These are phyloP conservation scores for Subanguina moxae DNA, from an alignment of 1,140 invertebrate species.

Conservation along the genomic window DNA sequence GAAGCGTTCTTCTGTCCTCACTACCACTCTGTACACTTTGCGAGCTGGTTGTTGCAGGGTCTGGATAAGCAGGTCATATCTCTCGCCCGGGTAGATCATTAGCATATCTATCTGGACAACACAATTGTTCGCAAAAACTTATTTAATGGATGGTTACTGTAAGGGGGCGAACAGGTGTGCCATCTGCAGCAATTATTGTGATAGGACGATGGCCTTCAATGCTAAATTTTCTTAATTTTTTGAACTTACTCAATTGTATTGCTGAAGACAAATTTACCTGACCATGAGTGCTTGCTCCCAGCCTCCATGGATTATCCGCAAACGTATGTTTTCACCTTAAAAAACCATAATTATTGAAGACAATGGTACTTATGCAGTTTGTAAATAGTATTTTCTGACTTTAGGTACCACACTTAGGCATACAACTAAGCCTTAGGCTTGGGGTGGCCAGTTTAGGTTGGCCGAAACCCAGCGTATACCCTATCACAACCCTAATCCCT, in stretches of 20 bases:
- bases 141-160: background rate
- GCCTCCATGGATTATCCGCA: constrained; percentile 14
- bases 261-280: too few species aligned
- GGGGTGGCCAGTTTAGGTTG: too few species aligned
- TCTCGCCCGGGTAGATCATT: constrained; percentile 17
- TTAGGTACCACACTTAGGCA: too few species aligned
- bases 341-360: too few species aligned
- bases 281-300: constrained; percentile 11
- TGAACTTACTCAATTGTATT: too few species aligned
- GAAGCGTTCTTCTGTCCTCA: constrained; percentile 5
- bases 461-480: too few species aligned
- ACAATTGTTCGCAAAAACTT: constrained; percentile 10
- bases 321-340: constrained; percentile 7
- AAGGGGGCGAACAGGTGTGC: constrained; percentile 2
- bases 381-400: too few species aligned
- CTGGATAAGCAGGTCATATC: constrained; percentile 12
- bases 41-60: background rate
- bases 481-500: too few species aligned
- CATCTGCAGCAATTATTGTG: constrained; percentile 20
- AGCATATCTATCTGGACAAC: constrained; percentile 14
- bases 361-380: too few species aligned
- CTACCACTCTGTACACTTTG: constrained; percentile 12
- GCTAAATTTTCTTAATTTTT: too few species aligned
- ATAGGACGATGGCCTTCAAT: constrained; percentile 9
- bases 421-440: too few species aligned